Base-by-base conservation (phyloP, 2,888 invertebrate genomes). In the Drosophila tanythrix region DNA sequence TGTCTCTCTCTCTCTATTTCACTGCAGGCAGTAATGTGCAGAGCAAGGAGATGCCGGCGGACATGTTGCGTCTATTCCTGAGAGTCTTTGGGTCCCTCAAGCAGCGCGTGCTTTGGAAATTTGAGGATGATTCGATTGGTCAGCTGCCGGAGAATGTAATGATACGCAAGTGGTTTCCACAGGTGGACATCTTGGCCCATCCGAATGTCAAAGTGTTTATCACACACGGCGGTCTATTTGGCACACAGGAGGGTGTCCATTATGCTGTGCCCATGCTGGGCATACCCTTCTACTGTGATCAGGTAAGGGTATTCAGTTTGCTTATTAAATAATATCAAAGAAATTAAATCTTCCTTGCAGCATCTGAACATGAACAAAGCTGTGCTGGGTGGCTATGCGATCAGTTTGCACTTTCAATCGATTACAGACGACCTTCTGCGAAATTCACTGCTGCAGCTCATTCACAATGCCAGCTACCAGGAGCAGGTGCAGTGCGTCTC, bases 81-180 rank as follows among this genome's bases (percentile, higher is more conserved):
- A 87, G 91, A 10, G 93, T 93, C 1, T 94, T 94, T 60, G 85
- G 90, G 1, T 88, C 91, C 27, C 72, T 94, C 36, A 92, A 93
- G 63, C 93, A 94, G 70, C 89, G 92, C 11, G 91, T 94, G 2
- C 72, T 94, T 0, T 94, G 94, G 94, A 94, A 94, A 80, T 94
- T 93, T 88, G 94, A 94, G 75, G 90, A 93, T 51, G 93, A 93
- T 35, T 88, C 83, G 3, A 82, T 93, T 21, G 81, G 89, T 2
- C 79, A 93, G 59, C 61, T 94, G 70, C 93, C 94, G 0, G 62
- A 76, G 18, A 94, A 94, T 82, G 91, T 95, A 0, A 92, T 93
- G 85, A 76, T 94, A 13, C 90, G 92, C n/a, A 93, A 93, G 46
- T 95, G 94, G 94, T 78, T 94, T 65, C 94, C 94, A 0, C 95